These are phyloP conservation scores for Nymphalis polychloros DNA, from an alignment of 2,888 invertebrate species.

Conservation along the genomic window DNA sequence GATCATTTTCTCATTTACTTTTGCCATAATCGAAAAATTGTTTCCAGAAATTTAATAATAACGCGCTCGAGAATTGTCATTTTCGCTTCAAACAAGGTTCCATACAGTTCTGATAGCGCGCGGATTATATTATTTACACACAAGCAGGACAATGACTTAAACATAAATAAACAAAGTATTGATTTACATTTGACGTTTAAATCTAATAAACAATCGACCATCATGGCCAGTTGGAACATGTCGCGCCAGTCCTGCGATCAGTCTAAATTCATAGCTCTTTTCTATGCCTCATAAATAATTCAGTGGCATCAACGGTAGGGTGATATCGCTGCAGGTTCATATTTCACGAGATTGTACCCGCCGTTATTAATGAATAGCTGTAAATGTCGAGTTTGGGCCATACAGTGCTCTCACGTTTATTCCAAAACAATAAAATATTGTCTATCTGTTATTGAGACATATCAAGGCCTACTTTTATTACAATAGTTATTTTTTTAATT, in stretches of 20 bases:
- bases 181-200: not conserved
- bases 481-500: too few species aligned
- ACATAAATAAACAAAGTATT: too few species aligned
- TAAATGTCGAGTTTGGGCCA: slow-evolving; percentile 9
- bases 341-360: slow-evolving; percentile 30
- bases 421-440: not conserved
- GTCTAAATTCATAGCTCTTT: slow-evolving; percentile 35
- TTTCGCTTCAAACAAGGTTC: too few species aligned
- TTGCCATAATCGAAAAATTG: too few species aligned
- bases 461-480: too few species aligned
- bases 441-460: not conserved
- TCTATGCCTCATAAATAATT: slow-evolving; percentile 36
- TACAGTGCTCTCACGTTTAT: not conserved
- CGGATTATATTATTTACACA: too few species aligned
- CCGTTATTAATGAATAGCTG: slow-evolving; percentile 30
- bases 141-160: too few species aligned
- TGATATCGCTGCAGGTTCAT: slow-evolving; percentile 33
- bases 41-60: too few species aligned
- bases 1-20: too few species aligned
- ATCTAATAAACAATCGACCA: slow-evolving; percentile 28
- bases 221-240: slow-evolving; percentile 23
- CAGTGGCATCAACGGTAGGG: slow-evolving; percentile 25
- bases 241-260: slow-evolving; percentile 28
- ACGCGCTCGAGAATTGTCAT: too few species aligned
- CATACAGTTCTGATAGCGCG: too few species aligned